Evolutionary conservation across 2,888 invertebrate species (phyloP).

Genomic region (Epistrophella euchroma): DNA sequence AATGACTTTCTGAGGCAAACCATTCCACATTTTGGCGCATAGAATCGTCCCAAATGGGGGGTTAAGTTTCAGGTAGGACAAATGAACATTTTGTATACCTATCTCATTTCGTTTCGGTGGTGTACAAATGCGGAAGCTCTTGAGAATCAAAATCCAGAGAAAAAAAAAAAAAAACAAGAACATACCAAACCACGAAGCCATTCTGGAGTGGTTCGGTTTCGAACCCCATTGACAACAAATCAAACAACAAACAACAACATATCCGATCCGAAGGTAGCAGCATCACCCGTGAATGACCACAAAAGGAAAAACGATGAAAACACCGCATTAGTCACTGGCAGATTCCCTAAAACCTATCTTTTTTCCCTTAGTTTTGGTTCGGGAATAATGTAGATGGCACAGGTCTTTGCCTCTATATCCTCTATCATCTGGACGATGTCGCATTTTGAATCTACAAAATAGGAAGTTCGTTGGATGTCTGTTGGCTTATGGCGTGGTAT

Average conservation of each 20-base stretch:
- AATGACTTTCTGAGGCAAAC: conserved; percentile 67
- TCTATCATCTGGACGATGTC: conserved; percentile 57
- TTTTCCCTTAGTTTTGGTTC: conserved; percentile 8
- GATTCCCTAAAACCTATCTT: conserved; percentile 20
- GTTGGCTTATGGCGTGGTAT: conserved; percentile 34
- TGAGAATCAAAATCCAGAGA: conserved; percentile 60
- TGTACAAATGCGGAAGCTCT: conserved; percentile 68
- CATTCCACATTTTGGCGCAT: conserved; percentile 48
- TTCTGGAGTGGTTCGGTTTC: conserved; percentile 64
- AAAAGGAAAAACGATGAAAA: conserved; percentile 73
- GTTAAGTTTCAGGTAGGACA: conserved; percentile 15
- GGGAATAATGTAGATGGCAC: conserved; percentile 25
- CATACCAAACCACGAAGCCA: conserved; percentile 58
- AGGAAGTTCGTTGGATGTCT: conserved; percentile 43
- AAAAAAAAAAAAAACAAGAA: conserved; percentile 5
- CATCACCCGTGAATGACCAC: conserved; percentile 72
- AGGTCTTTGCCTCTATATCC: conserved; percentile 31
- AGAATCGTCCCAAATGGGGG: conserved; percentile 3
- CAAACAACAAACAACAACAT: conserved; percentile 63
- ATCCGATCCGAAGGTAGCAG: conserved; percentile 61
- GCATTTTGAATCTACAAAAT: conserved; percentile 67
- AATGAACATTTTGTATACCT: conserved; percentile 64
- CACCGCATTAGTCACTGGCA: conserved; percentile 72
- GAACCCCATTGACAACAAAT: conserved; percentile 76
- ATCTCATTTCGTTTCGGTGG: conserved; percentile 62